Conservation (phyloP, 2,888 invertebrate species). For the Chironomus riparius region DNA sequence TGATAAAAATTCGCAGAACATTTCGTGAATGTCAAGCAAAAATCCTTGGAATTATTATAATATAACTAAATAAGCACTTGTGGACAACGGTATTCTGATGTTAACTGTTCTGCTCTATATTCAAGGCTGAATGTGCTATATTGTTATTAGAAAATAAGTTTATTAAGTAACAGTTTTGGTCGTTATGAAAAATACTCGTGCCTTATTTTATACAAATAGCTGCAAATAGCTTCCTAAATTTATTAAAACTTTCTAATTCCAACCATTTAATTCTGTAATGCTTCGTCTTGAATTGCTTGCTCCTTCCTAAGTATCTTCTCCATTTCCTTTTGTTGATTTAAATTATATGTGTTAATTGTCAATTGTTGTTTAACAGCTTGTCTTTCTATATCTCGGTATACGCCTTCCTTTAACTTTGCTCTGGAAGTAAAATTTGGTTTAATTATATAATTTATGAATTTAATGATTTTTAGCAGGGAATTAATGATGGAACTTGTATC, state of each 20-base stretch:
- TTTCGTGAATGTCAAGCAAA: too few species aligned
- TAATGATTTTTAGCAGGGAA: not conserved
- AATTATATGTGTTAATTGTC: slow-evolving; percentile 17
- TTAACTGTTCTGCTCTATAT: too few species aligned
- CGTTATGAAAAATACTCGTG: not conserved
- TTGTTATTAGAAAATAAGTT: not conserved
- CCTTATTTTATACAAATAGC: not conserved
- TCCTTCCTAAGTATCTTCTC: slow-evolving; percentile 8
- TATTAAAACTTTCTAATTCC: not conserved
- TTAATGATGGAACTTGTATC: too few species aligned
- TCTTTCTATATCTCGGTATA: slow-evolving; percentile 8
- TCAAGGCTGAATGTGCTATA: too few species aligned
- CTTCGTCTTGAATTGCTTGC: not conserved
- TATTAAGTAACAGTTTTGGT: not conserved
- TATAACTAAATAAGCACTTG: too few species aligned
- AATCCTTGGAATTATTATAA: too few species aligned
- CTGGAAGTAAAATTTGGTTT: not conserved
- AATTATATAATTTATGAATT: not conserved
- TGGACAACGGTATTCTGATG: too few species aligned
- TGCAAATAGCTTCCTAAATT: not conserved
- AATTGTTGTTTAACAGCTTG: slow-evolving; percentile 2
- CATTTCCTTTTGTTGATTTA: slow-evolving; percentile 12
- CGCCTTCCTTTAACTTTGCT: slow-evolving; percentile 2
- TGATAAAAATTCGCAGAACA: too few species aligned
- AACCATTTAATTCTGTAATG: too few species aligned